Conservation (phyloP, 2,888 invertebrate species). For the Callinectes sapidus region DNA sequence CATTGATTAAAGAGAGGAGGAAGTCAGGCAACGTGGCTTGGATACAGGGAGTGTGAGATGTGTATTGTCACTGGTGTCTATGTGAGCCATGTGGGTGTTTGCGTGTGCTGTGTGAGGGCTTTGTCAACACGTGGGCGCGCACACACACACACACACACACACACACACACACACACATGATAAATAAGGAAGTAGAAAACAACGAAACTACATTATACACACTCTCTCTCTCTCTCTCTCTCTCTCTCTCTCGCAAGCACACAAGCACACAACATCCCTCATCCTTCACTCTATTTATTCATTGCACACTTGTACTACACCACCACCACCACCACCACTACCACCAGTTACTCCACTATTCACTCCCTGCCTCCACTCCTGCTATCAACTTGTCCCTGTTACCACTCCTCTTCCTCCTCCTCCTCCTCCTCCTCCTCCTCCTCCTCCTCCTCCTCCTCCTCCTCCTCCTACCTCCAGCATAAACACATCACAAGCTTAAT, state of each 20-base stretch:
- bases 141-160: not conserved
- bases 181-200: no score
- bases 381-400: not conserved
- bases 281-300: no score
- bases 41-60: not conserved
- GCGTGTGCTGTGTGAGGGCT: not conserved
- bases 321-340: not conserved
- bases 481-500: constrained; percentile 36
- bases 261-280: no score
- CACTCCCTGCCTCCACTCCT: not conserved
- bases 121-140: not conserved
- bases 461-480: constrained; percentile 2
- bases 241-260: no score
- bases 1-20: not conserved
- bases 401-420: not conserved
- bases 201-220: not conserved
- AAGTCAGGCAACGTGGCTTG: not conserved
- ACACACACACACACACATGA: not conserved
- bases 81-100: not conserved
- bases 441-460: not conserved
- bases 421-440: not conserved
- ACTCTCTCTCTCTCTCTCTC: no score
- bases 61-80: not conserved
- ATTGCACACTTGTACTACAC: not conserved
- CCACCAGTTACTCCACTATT: not conserved